Conservation (phyloP, 2,797 vertebrate genomes). For the Rousettus madagascariensis region DNA sequence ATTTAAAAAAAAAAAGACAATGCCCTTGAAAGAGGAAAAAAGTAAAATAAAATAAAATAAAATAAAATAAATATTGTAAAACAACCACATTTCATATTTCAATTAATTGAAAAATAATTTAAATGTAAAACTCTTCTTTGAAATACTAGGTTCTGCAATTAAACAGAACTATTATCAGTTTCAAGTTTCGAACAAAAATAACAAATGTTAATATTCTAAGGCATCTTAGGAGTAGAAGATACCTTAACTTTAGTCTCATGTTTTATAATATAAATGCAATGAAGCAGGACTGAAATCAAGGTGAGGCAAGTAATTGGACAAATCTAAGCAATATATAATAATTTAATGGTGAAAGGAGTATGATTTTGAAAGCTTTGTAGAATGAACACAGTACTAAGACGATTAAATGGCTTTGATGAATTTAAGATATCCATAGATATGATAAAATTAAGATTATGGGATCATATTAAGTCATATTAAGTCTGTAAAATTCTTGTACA, state of each 20-base stretch:
- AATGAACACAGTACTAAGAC: background rate
- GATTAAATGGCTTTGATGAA: background rate
- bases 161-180: background rate
- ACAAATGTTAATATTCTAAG: background rate
- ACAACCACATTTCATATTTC: background rate
- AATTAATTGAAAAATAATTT: background rate
- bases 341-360: background rate
- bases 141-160: background rate
- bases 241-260: background rate
- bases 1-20: too few species aligned
- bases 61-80: too few species aligned
- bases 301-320: background rate
- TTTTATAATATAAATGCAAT: background rate
- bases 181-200: slow-evolving; percentile 27
- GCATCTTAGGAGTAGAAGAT: background rate
- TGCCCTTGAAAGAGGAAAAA: too few species aligned
- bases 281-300: background rate
- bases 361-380: background rate
- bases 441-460: background rate
- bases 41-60: too few species aligned
- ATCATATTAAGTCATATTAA: background rate
- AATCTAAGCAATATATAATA: background rate
- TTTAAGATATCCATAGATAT: background rate
- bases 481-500: background rate
- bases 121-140: background rate